Conservation (phyloP, 1,140 invertebrate species). For the Euura lappo region DNA sequence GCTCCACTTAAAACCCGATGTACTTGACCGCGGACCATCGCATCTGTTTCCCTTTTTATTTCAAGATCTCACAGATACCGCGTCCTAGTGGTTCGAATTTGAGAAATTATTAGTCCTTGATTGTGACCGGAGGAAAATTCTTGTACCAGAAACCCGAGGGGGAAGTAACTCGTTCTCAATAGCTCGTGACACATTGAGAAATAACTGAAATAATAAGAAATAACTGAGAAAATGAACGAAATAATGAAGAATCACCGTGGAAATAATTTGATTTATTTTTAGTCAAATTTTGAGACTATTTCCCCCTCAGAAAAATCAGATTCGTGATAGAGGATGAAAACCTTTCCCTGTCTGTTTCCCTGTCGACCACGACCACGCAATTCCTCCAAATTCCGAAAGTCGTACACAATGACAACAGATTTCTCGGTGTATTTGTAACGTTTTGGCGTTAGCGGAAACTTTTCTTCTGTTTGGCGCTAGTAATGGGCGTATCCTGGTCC, state of each 20-base stretch:
- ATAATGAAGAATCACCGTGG: too few species aligned
- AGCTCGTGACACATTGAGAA: too few species aligned
- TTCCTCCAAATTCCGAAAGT: constrained; percentile 1
- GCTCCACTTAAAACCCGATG: background rate
- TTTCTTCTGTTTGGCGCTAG: background rate
- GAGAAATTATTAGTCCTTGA: background rate
- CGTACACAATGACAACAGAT: background rate
- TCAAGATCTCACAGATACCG: background rate
- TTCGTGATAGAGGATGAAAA: background rate
- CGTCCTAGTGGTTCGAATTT: background rate
- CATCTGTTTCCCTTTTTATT: background rate
- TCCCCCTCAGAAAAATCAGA: background rate
- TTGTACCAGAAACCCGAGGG: background rate
- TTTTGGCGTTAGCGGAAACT: background rate
- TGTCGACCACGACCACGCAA: background rate
- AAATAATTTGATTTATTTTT: background rate
- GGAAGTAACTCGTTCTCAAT: too few species aligned
- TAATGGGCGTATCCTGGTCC: background rate
- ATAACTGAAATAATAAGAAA: too few species aligned
- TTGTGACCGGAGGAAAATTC: background rate
- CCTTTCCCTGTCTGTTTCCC: background rate
- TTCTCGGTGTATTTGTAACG: background rate
- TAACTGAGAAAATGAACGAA: too few species aligned
- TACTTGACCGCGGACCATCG: too few species aligned
- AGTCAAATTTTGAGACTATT: background rate